Conservation (phyloP, 2,113 vertebrate species). For the Cervus canadensis region DNA sequence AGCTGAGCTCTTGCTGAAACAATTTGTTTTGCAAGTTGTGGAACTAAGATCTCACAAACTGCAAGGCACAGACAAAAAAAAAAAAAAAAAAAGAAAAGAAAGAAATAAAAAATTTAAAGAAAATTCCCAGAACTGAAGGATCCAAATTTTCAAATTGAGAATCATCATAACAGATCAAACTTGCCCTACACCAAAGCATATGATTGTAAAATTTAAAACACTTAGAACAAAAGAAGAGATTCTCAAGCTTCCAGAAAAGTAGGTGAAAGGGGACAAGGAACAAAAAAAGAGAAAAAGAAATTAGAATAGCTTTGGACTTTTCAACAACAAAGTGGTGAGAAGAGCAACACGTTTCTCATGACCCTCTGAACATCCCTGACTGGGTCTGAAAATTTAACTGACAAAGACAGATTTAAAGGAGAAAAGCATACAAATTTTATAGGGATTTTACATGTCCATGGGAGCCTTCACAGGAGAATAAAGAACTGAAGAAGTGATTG, state of each 20-base stretch:
- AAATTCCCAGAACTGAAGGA: background rate
- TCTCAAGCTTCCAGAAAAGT: background rate
- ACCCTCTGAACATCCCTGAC: background rate
- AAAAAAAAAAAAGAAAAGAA: background rate
- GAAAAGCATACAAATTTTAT: background rate
- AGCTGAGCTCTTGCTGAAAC: background rate
- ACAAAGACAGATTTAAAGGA: background rate
- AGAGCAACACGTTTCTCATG: background rate
- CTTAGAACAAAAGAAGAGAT: background rate
- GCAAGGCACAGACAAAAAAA: background rate
- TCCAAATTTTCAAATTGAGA: background rate
- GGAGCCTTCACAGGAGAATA: background rate
- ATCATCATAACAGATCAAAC: background rate
- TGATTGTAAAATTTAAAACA: background rate
- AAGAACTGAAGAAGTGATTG: background rate
- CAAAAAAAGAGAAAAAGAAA: background rate
- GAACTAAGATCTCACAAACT: background rate
- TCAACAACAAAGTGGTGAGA: background rate
- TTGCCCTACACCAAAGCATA: background rate
- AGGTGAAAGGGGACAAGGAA: background rate
- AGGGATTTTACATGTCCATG: background rate
- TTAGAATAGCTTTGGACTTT: background rate
- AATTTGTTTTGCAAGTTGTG: conserved; percentile 7
- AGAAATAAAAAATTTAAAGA: conserved; percentile 20
- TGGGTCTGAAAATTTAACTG: background rate